Conservation (phyloP, 1,140 invertebrate genomes). For the Drosophila varians region DNA sequence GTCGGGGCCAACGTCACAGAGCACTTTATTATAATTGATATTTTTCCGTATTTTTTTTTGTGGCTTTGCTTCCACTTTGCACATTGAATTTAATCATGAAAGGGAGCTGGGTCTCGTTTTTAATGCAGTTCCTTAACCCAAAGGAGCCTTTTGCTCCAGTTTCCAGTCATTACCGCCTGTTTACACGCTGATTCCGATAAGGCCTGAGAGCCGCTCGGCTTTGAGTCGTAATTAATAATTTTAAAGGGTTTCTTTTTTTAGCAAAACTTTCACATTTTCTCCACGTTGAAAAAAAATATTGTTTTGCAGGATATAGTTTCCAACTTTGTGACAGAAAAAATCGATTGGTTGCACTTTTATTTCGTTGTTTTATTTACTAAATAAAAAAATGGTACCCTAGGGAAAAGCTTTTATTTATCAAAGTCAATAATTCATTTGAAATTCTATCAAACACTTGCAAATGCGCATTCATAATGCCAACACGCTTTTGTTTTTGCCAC, state of each 20-base stretch:
- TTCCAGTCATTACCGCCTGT: conserved; percentile 28
- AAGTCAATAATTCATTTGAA: not conserved
- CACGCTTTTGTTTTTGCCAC: not conserved
- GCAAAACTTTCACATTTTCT: not conserved
- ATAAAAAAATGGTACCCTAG: not conserved
- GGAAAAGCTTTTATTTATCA: not conserved
- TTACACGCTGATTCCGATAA: conserved; percentile 42
- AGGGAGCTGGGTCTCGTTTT: not conserved
- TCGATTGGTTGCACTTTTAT: not conserved
- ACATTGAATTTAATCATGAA: conserved; percentile 20
- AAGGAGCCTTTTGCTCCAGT: conserved; percentile 10
- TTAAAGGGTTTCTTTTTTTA: not conserved
- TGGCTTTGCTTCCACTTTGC: conserved; percentile 5
- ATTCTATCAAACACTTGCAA: not conserved
- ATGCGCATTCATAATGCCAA: not conserved
- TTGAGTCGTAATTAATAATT: conserved; percentile 38
- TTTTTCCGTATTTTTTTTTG: not conserved
- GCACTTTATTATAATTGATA: conserved; percentile 45
- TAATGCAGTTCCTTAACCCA: conserved; percentile 3
- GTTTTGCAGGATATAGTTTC: too few species aligned
- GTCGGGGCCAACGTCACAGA: conserved; percentile 2
- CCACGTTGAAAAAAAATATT: not conserved
- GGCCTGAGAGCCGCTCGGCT: not conserved
- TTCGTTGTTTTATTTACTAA: not conserved
- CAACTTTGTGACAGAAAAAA: not conserved